Percentiles rank a stretch among this genome's conserved stretches.
Conservation (phyloP, 1,140 invertebrate species). For the Trichonephila clavipes region DNA sequence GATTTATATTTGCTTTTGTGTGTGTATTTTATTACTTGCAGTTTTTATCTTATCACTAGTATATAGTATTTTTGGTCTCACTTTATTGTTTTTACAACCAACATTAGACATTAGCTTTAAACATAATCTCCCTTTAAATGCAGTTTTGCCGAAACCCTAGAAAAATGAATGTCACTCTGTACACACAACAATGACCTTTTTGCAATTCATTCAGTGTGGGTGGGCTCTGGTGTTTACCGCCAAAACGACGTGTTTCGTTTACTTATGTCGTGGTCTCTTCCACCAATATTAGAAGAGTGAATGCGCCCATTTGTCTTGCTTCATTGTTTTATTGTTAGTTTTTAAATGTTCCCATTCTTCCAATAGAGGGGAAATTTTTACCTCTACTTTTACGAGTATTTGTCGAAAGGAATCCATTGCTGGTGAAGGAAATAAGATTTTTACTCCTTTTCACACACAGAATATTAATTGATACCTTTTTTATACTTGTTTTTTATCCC, state of each 20-base stretch:
- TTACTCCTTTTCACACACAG: too few relatives aligned
- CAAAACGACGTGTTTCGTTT: not conserved
- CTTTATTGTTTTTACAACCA: too few relatives aligned
- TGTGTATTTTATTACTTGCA: too few relatives aligned
- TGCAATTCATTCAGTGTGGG: not conserved
- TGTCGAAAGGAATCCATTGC: not conserved
- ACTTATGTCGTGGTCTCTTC: not conserved
- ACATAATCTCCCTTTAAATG: too few relatives aligned
- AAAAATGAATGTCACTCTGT: not conserved
- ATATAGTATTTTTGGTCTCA: too few relatives aligned
- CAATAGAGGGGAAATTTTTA: not conserved
- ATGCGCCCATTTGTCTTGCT: not conserved
- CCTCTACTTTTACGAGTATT: not conserved
- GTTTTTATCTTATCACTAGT: too few relatives aligned
- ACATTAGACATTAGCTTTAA: too few relatives aligned
- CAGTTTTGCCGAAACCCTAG: not conserved
- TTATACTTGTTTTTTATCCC: too few relatives aligned
- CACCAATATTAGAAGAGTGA: not conserved
- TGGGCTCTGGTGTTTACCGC: not conserved
- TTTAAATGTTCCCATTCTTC: not conserved
- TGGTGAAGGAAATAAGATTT: too few relatives aligned
- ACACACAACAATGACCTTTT: not conserved
- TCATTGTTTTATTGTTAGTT: constrained; percentile 11
- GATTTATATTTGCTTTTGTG: too few relatives aligned
- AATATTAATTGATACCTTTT: too few relatives aligned